Conservation (phyloP, 2,113 vertebrate genomes). For the Alligator mississippiensis region DNA sequence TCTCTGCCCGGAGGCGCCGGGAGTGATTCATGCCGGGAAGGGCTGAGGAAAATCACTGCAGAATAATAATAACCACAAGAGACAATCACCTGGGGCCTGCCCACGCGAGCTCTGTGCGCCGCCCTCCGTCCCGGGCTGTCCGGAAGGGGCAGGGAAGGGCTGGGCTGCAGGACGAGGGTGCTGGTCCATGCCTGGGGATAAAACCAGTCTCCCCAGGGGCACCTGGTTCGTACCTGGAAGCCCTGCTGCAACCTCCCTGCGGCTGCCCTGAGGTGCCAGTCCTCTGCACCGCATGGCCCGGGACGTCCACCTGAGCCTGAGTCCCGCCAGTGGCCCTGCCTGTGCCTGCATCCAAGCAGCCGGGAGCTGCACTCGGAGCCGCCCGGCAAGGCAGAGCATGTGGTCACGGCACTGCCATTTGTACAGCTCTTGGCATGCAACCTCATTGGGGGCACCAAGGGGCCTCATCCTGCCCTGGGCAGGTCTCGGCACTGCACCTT, state of each 20-base stretch:
- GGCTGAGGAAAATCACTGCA: fast-evolving
- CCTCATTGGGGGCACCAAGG: too few relatives aligned
- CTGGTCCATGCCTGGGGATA: too few relatives aligned
- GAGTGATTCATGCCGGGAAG: fast-evolving
- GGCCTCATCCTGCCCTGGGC: too few relatives aligned
- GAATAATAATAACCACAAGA: background rate
- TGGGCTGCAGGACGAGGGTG: background rate
- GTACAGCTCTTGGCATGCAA: too few relatives aligned
- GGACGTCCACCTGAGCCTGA: too few relatives aligned
- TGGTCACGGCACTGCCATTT: too few relatives aligned
- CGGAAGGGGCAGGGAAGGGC: background rate
- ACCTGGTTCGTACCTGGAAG: background rate
- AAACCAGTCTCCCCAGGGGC: background rate
- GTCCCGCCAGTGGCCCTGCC: too few relatives aligned
- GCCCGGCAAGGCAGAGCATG: too few relatives aligned
- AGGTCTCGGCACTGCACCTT: too few relatives aligned
- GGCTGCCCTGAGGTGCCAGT: fast-evolving
- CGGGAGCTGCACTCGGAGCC: too few relatives aligned
- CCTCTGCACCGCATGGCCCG: background rate
- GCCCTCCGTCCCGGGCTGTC: fast-evolving
- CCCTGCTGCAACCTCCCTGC: background rate
- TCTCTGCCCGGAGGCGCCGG: background rate
- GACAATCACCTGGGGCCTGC: background rate
- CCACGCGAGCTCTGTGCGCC: fast-evolving
- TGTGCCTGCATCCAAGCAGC: too few relatives aligned